Evolutionary conservation across 2,888 invertebrate species (phyloP).

Genomic region (Geotrupes spiniger): DNA sequence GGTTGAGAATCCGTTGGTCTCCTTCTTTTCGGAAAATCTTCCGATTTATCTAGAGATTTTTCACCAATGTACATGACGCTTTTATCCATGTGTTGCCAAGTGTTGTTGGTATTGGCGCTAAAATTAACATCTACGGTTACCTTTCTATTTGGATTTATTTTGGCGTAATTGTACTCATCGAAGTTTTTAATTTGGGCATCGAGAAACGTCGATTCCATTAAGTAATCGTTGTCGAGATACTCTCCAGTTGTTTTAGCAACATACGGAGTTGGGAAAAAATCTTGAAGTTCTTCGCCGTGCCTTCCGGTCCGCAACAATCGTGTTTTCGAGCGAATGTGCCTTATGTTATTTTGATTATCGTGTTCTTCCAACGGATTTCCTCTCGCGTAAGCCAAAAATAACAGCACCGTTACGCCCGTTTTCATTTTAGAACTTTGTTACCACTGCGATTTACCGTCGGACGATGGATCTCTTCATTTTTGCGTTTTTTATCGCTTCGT

Average conservation of each 20-base stretch:
- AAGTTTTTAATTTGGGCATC: conserved; percentile 2
- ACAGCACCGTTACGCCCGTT: conserved; percentile 5
- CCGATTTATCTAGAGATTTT: conserved; percentile 29
- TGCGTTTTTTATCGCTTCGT: neutral
- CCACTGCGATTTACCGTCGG: neutral
- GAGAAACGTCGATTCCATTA: neutral
- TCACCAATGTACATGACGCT: conserved; percentile 44
- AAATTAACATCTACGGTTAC: conserved; percentile 35
- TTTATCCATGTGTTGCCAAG: conserved; percentile 43
- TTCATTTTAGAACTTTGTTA: conserved; percentile 13
- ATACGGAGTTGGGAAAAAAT: conserved; percentile 1
- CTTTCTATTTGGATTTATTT: conserved; percentile 24
- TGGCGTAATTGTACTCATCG: conserved; percentile 2
- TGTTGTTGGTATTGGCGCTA: conserved; percentile 33
- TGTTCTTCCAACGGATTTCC: conserved; percentile 22
- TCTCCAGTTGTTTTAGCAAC: conserved; percentile 5
- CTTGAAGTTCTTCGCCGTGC: conserved; percentile 30
- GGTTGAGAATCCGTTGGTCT: neutral
- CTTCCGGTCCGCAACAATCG: conserved; percentile 40
- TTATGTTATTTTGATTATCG: conserved; percentile 41
- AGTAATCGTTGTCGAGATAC: neutral
- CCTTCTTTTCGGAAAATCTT: conserved; percentile 7
- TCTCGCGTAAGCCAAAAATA: neutral
- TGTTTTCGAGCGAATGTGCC: conserved; percentile 52
- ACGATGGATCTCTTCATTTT: neutral